Conservation (phyloP, 2,797 vertebrate species). For the Myripristis jacobus region DNA sequence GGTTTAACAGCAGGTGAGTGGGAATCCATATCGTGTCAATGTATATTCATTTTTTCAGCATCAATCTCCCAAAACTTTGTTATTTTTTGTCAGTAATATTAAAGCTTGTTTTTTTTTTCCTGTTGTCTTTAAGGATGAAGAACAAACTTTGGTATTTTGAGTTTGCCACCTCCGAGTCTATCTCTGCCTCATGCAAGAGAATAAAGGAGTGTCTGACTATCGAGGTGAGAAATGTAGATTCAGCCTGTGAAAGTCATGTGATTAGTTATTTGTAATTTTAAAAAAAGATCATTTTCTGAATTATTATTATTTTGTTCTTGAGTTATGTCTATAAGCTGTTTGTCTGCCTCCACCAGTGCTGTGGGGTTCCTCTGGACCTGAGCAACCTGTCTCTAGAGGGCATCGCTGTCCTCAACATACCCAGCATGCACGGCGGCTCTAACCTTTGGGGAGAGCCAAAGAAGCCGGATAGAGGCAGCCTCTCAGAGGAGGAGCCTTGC, state of each 20-base stretch:
- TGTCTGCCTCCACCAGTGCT: constrained; percentile 81
- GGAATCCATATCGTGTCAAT: neutral
- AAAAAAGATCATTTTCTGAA: neutral
- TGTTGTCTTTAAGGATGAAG: constrained; percentile 86
- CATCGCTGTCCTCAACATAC: constrained; percentile 94
- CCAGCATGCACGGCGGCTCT: constrained; percentile 95
- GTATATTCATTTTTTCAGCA: neutral
- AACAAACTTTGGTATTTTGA: constrained; percentile 98
- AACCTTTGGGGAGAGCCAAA: constrained; percentile 96
- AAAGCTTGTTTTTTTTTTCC: neutral
- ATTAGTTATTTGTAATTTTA: neutral
- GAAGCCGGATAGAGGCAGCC: constrained; percentile 78
- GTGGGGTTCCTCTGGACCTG: constrained; percentile 87
- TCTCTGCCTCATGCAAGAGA: constrained; percentile 92
- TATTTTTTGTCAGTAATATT: neutral
- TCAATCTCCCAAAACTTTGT: neutral
- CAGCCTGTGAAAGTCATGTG: too few relatives aligned
- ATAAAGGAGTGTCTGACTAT: constrained; percentile 89
- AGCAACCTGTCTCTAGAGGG: constrained; percentile 86
- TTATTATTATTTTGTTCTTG: constrained; percentile 5
- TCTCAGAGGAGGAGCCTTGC: constrained; percentile 68
- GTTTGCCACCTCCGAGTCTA: constrained; percentile 93
- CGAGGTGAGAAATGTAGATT: constrained; percentile 81
- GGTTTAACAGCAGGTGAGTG: constrained; percentile 94
- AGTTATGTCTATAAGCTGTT: neutral